Evolutionary conservation across 2,797 vertebrate species (phyloP).

Genomic region (Gymnocypris eckloni): DNA sequence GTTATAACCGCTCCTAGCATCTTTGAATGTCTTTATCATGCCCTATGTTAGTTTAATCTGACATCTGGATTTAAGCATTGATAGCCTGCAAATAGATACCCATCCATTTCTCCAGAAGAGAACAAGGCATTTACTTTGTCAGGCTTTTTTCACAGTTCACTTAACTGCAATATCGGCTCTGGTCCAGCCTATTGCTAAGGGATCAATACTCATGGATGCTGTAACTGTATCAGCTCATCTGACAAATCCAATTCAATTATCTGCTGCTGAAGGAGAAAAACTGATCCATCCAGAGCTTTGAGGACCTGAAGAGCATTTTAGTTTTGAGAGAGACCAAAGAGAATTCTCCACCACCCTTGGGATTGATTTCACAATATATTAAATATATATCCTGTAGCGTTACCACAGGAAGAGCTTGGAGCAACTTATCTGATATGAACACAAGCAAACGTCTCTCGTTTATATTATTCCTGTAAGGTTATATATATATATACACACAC

Average conservation of each 20-base stretch:
- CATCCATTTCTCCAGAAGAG: conserved; percentile 52
- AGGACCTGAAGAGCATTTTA: conserved; percentile 61
- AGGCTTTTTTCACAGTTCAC: conserved; percentile 47
- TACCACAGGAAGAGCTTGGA: conserved; percentile 54
- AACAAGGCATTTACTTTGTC: conserved; percentile 47
- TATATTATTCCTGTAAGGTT: neutral
- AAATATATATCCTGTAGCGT: conserved; percentile 42
- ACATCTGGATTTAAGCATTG: conserved; percentile 43
- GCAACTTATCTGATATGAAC: conserved; percentile 9
- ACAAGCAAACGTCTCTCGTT: neutral
- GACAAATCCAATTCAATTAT: conserved; percentile 76
- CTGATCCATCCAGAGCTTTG: conserved; percentile 68
- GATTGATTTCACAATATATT: conserved; percentile 60
- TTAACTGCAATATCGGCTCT: conserved; percentile 51
- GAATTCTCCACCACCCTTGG: conserved; percentile 47
- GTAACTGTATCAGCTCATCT: conserved; percentile 73
- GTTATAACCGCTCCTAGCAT: neutral
- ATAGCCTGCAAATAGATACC: conserved; percentile 38
- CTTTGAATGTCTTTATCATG: conserved; percentile 9
- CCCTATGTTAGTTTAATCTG: conserved; percentile 26
- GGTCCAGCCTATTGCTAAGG: conserved; percentile 56
- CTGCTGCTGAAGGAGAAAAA: conserved; percentile 66
- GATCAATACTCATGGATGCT: conserved; percentile 67
- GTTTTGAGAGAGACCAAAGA: conserved; percentile 56
- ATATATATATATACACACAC: no score